Evolutionary conservation across 1,140 invertebrate species (phyloP).

Genomic region (Orchestia grillus): DNA sequence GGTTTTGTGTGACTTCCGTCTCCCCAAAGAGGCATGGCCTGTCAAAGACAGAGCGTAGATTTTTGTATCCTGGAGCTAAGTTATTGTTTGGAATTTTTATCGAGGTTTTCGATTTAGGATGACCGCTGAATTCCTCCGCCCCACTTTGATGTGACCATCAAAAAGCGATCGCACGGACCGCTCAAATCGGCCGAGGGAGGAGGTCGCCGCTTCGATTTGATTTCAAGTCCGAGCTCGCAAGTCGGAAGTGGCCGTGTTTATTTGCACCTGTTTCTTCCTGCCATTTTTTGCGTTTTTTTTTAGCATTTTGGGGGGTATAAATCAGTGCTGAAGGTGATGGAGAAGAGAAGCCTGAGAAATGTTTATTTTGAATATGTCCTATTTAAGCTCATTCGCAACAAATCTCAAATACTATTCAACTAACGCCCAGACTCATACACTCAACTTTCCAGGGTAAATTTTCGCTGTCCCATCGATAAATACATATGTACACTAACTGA

Average conservation of each 20-base stretch:
- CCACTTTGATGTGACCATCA: slow-evolving; percentile 38
- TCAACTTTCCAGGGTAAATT: too few species aligned
- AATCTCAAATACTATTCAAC: too few species aligned
- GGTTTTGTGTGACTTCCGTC: not conserved
- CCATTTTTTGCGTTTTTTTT: too few species aligned
- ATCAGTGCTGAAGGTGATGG: too few species aligned
- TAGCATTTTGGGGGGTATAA: too few species aligned
- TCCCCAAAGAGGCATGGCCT: not conserved
- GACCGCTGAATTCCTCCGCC: slow-evolving; percentile 34
- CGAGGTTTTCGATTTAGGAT: slow-evolving; percentile 47
- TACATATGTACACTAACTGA: too few species aligned
- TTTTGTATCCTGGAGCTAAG: slow-evolving; percentile 3
- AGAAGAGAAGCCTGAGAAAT: too few species aligned
- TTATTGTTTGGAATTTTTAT: slow-evolving; percentile 53
- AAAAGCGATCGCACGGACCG: not conserved
- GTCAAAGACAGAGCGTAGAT: not conserved
- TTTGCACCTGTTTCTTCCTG: not conserved
- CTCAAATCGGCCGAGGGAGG: not conserved
- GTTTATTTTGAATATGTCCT: too few species aligned
- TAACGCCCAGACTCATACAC: too few species aligned
- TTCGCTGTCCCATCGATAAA: too few species aligned
- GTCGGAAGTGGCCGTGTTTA: not conserved
- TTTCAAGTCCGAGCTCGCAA: not conserved
- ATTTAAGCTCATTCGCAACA: too few species aligned
- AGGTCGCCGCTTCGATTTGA: not conserved